phyloP scores from a whole-genome alignment of 2,888 invertebrate species.

The Stenoptilia bipunctidactyla region DNA sequence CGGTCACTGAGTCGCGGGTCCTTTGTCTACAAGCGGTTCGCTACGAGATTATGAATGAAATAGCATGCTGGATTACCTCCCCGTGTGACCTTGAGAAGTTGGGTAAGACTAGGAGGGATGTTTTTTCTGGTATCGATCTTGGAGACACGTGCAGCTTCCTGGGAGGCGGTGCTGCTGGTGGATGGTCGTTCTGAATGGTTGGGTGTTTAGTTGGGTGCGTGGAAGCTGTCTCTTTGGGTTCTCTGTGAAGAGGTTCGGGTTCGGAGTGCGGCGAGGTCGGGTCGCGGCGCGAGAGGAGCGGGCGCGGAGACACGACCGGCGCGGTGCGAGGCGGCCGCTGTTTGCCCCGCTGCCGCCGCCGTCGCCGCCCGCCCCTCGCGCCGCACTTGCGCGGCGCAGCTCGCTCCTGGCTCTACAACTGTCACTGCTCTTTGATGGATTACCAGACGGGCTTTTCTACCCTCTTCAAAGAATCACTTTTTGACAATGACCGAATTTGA shows the following conservation, averaged over 20 bases:
- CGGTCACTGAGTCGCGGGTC: not conserved
- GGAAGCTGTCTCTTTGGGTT: constrained; percentile 21
- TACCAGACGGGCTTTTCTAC: too few species aligned
- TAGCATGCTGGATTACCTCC: constrained; percentile 38
- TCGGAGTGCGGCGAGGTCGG: constrained; percentile 10
- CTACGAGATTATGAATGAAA: constrained; percentile 33
- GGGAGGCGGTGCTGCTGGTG: not conserved
- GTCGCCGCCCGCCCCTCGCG: constrained; percentile 27
- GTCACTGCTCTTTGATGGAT: too few species aligned
- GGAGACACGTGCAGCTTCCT: constrained; percentile 25
- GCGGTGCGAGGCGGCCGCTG: constrained; percentile 29
- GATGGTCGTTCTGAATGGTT: too few species aligned
- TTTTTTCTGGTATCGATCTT: constrained; percentile 33
- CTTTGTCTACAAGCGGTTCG: constrained; percentile 4
- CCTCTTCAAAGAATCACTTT: too few species aligned
- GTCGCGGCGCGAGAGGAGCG: constrained; percentile 8
- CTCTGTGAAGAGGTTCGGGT: constrained; percentile 15
- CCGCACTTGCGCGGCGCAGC: constrained; percentile 24
- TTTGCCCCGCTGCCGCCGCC: constrained; percentile 62
- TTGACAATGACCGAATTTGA: too few species aligned
- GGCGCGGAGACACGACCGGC: constrained; percentile 17
- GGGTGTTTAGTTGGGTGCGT: constrained; percentile 15
- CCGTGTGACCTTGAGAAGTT: constrained; percentile 42
- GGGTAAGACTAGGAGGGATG: constrained; percentile 25
- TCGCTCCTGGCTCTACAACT: constrained; percentile 31